A percentile compares a stretch with the other conserved stretches of the same genome.
phyloP scores from a whole-genome alignment of 92 coral and sea anemone species.

The Anthopleura xanthogrammica region DNA sequence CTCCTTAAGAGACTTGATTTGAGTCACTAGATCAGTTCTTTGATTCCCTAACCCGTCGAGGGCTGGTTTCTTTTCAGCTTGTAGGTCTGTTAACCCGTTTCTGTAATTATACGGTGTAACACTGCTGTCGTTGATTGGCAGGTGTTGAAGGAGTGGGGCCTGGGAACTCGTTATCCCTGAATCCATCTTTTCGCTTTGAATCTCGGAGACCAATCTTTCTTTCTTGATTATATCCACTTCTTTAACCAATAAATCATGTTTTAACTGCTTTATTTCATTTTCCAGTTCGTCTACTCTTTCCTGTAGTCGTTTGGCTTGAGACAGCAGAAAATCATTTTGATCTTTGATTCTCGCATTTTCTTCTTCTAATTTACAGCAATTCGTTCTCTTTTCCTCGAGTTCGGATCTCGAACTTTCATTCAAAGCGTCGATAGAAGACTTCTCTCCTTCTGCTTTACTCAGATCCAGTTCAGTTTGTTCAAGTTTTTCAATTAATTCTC shows the following conservation, averaged over 20 bases:
- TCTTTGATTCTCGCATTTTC: constrained; percentile 60
- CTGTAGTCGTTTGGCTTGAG: constrained; percentile 76
- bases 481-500: constrained; percentile 54
- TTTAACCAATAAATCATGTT: constrained; percentile 25
- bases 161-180: background rate
- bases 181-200: constrained; percentile 14
- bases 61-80: constrained; percentile 5
- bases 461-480: constrained; percentile 52
- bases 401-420: constrained; percentile 50
- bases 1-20: constrained; percentile 37
- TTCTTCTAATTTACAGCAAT: constrained; percentile 37
- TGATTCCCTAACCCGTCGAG: constrained; percentile 33
- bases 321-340: constrained; percentile 69
- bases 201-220: constrained; percentile 16
- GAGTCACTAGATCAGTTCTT: constrained; percentile 32
- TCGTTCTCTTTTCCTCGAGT: constrained; percentile 44
- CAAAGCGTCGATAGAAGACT: constrained; percentile 31
- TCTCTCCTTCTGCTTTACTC: constrained; percentile 52
- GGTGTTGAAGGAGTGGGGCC: background rate
- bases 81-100: background rate
- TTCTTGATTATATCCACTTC: constrained; percentile 26
- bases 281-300: constrained; percentile 66
- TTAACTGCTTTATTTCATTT: constrained; percentile 50
- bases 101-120: background rate
- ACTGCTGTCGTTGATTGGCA: constrained; percentile 9